A percentile compares a stretch with the other conserved stretches of the same genome.
These are phyloP conservation scores for Hirundichthys speculiger DNA, from an alignment of 2,113 vertebrate species.

Conservation along the genomic window DNA sequence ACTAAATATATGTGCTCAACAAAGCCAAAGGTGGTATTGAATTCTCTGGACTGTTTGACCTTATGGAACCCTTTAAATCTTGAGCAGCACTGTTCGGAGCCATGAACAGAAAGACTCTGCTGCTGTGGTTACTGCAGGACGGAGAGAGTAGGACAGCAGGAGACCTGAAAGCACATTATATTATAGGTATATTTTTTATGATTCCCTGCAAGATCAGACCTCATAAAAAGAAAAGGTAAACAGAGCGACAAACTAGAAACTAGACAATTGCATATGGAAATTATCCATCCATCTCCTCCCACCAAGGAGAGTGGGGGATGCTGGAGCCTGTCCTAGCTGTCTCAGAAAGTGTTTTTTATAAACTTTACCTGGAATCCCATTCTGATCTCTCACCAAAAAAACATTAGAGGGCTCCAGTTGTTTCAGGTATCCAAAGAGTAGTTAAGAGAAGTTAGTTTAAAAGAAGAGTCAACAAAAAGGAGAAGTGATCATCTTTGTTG, in stretches of 20 bases:
- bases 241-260: no score
- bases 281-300: no score
- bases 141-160: slow-evolving; percentile 55
- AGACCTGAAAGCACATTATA: slow-evolving; percentile 61
- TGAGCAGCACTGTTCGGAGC: slow-evolving; percentile 11
- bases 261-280: no score
- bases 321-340: no score
- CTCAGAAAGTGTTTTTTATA: slow-evolving; percentile 28
- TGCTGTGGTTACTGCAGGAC: slow-evolving; percentile 25
- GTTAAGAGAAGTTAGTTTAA: no score
- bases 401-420: neutral
- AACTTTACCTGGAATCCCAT: slow-evolving; percentile 10
- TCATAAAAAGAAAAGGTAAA: no score
- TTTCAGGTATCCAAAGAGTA: no score
- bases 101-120: slow-evolving; percentile 26
- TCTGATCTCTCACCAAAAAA: neutral
- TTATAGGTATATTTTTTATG: no score
- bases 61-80: slow-evolving; percentile 47
- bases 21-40: slow-evolving; percentile 37
- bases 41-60: slow-evolving; percentile 45
- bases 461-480: slow-evolving; percentile 65
- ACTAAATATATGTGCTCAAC: slow-evolving; percentile 26
- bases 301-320: no score
- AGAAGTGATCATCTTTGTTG: slow-evolving; percentile 35
- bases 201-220: no score